These are phyloP conservation scores for Anoplius nigerrimus DNA, from an alignment of 2,888 invertebrate genomes.

Conservation along the genomic window DNA sequence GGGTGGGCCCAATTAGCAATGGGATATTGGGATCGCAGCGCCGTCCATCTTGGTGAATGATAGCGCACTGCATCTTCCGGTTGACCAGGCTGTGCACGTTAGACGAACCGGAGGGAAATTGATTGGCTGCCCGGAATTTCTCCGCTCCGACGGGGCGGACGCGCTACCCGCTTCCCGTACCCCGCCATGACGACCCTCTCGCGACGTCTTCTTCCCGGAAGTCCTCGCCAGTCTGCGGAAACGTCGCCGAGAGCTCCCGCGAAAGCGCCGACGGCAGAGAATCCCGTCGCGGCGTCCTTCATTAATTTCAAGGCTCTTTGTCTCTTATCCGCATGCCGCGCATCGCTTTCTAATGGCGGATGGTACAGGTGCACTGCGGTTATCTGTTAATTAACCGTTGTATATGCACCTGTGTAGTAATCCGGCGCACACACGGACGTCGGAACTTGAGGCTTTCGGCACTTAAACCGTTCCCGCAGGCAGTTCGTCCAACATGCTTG, in stretches of 20 bases:
- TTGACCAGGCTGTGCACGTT: constrained; percentile 4
- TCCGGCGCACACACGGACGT: background rate
- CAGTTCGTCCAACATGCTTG: background rate
- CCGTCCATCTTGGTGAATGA: constrained; percentile 21
- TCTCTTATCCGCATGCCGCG: background rate
- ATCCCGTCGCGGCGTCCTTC: background rate
- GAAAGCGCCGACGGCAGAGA: too few relatives aligned
- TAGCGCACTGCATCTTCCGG: constrained; percentile 5
- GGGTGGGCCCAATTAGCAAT: constrained; percentile 10
- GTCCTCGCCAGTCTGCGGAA: too few relatives aligned
- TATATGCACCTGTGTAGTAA: constrained; percentile 18
- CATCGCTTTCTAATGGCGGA: constrained; percentile 14
- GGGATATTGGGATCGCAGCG: constrained; percentile 16
- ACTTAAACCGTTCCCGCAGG: constrained; percentile 11
- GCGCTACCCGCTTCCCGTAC: too few relatives aligned
- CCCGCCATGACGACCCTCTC: background rate
- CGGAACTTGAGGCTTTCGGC: constrained; percentile 1
- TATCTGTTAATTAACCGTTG: constrained; percentile 36
- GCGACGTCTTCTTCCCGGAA: background rate
- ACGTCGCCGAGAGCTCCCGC: too few relatives aligned
- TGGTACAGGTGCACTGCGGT: constrained; percentile 30
- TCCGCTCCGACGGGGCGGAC: too few relatives aligned
- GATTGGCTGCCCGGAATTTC: background rate
- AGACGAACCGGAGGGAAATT: constrained; percentile 15
- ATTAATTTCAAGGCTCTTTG: constrained; percentile 7